A percentile compares a stretch with the other conserved stretches of the same genome.
phyloP scores from a whole-genome alignment of 1,140 invertebrate genomes.

The Nylanderia fulva region DNA sequence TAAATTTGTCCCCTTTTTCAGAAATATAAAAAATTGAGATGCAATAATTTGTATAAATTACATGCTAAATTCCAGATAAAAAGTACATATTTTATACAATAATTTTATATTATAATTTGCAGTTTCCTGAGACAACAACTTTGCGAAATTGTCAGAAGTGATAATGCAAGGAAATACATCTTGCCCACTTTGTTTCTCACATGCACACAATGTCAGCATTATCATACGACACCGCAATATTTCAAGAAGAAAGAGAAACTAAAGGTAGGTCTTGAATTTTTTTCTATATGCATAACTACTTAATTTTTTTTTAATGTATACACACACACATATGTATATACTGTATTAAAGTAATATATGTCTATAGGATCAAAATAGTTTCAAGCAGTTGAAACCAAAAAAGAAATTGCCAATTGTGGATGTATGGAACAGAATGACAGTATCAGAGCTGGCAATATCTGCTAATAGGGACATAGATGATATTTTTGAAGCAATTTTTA shows the following conservation, averaged over 20 bases:
- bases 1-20: background rate
- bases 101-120: conserved; percentile 43
- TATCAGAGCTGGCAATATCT: conserved; percentile 89
- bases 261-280: conserved; percentile 46
- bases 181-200: conserved; percentile 28
- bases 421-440: conserved; percentile 93
- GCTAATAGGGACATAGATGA: conserved; percentile 87
- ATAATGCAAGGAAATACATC: conserved; percentile 48
- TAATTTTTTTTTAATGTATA: background rate
- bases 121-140: conserved; percentile 50
- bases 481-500: conserved; percentile 89
- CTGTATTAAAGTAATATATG: conserved; percentile 27
- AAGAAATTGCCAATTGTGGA: conserved; percentile 86
- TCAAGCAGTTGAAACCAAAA: conserved; percentile 46
- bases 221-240: conserved; percentile 70
- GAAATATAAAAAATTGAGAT: background rate
- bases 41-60: background rate
- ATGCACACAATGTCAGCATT: conserved; percentile 69
- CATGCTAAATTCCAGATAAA: background rate
- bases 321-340: too few relatives aligned
- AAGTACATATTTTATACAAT: background rate
- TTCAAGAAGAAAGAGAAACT: conserved; percentile 65
- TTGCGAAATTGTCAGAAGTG: background rate
- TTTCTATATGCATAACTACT: background rate
- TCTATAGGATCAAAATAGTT: background rate